Evolutionary conservation across 1,140 invertebrate genomes (phyloP), one percentile per base, ranked within the genome.

Genomic region (Macrosteles quadrilineatus): DNA sequence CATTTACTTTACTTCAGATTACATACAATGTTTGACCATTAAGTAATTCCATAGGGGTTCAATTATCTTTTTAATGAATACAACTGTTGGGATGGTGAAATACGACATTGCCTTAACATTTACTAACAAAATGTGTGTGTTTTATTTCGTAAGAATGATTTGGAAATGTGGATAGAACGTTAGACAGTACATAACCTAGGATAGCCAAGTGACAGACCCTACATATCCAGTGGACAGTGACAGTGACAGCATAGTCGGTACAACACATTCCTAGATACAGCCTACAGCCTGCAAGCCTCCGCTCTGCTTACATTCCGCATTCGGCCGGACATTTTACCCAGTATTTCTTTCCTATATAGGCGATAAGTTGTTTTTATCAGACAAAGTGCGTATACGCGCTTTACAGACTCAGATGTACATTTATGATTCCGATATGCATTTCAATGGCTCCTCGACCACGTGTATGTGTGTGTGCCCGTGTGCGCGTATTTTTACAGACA

Each of bases 401-500:
- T 19, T 19, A 50, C 14, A 17, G 47, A 17, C 47, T 4, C 11
- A 53, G 47, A 11, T 17, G 47, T 53, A 59, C 25, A 11, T 23
- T 14, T 27, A 59, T 29, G 25, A 59, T 59, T 59, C 55, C 55
- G 55, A 29, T 59, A 27, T 30, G 55, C 55, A 59, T 59, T 59
- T 59, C 25, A 21, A 50, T 19, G 11, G 47, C 55, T 11, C 55
- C 55, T 9, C 9, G 4, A 4, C 32, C 32, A 30, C 6, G 23
- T 59, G 21, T 59, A 27, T 27, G 4, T 9, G 23, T 59, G 23
- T 59, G 21, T 29, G 27, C 25, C 9, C 17, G 12, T 25, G 11
- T 27, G 17, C 6, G 25, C 27, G 55, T 59, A 21, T 27, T 23
- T 6, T 59, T 27, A 21, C 55, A 21, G 27, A 14, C 23, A 12